These are phyloP conservation scores for Ecdyonurus torrentis DNA, from an alignment of 2,888 invertebrate genomes.

Conservation along the genomic window DNA sequence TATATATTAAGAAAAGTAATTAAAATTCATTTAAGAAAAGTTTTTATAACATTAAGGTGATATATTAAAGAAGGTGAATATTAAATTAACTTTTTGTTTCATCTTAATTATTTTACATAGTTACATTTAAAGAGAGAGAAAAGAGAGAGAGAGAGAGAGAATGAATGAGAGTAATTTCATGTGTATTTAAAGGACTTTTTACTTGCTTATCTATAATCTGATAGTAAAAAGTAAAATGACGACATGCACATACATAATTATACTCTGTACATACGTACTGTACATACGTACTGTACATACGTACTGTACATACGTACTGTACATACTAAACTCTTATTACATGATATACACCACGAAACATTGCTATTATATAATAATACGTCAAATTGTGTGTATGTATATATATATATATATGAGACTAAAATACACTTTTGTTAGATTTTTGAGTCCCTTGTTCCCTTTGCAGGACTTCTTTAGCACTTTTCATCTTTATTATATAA, in stretches of 20 bases:
- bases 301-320: too few species aligned
- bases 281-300: too few species aligned
- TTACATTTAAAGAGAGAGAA: background rate
- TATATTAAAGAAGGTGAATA: background rate
- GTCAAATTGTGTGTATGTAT: too few species aligned
- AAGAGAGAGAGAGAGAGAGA: background rate
- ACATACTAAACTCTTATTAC: too few species aligned
- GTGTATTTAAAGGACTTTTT: background rate
- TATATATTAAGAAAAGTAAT: background rate
- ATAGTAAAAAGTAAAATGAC: too few species aligned
- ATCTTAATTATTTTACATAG: background rate
- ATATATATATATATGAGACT: background rate
- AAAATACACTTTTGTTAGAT: background rate
- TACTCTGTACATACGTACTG: too few species aligned
- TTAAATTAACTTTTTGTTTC: background rate
- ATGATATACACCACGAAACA: too few species aligned
- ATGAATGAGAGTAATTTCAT: background rate
- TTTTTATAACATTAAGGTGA: background rate
- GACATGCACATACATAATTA: too few species aligned
- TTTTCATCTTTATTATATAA: background rate
- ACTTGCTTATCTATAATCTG: too few species aligned
- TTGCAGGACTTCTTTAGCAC: background rate
- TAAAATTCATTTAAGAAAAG: background rate
- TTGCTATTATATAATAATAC: too few species aligned
- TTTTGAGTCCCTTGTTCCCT: too few species aligned